These are phyloP conservation scores for Agelastica alni DNA, from an alignment of 2,888 invertebrate genomes.

Conservation along the genomic window DNA sequence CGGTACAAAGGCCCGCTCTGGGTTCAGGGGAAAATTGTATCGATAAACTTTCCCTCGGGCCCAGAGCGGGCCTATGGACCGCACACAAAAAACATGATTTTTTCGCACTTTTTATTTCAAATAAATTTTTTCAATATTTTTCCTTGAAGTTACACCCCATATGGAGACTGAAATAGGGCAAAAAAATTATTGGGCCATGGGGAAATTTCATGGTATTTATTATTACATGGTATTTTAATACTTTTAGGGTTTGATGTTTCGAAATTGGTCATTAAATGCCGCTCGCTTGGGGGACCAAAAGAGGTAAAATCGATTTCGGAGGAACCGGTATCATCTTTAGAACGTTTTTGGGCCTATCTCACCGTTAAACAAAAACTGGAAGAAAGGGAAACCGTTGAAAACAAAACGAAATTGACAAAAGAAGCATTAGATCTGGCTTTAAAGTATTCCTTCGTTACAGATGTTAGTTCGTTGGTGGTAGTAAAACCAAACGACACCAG, in stretches of 20 bases:
- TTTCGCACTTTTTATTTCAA: too few species aligned
- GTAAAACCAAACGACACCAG: constrained; percentile 62
- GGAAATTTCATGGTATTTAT: too few species aligned
- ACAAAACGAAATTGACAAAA: constrained; percentile 49
- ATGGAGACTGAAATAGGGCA: too few species aligned
- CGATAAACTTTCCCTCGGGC: too few species aligned
- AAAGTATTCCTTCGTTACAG: constrained; percentile 65
- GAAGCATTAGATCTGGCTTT: constrained; percentile 63
- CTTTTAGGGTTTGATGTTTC: constrained; percentile 7
- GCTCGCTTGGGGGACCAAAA: neutral
- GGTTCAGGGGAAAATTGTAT: too few species aligned
- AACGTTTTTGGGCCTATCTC: constrained; percentile 65
- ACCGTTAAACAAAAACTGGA: constrained; percentile 66
- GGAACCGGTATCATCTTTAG: constrained; percentile 40
- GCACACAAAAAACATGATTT: too few species aligned
- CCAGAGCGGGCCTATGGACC: too few species aligned
- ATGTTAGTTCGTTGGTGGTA: constrained; percentile 69
- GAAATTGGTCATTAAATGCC: neutral
- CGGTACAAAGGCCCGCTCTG: too few species aligned
- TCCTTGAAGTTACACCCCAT: too few species aligned
- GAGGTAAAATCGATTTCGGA: constrained; percentile 33
- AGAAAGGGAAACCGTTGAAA: constrained; percentile 45
- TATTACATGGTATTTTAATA: too few species aligned
- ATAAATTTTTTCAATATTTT: too few species aligned
- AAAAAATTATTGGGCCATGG: too few species aligned